Evolutionary conservation across 2,113 vertebrate genomes (phyloP).

Genomic region (Lepus europaeus): DNA sequence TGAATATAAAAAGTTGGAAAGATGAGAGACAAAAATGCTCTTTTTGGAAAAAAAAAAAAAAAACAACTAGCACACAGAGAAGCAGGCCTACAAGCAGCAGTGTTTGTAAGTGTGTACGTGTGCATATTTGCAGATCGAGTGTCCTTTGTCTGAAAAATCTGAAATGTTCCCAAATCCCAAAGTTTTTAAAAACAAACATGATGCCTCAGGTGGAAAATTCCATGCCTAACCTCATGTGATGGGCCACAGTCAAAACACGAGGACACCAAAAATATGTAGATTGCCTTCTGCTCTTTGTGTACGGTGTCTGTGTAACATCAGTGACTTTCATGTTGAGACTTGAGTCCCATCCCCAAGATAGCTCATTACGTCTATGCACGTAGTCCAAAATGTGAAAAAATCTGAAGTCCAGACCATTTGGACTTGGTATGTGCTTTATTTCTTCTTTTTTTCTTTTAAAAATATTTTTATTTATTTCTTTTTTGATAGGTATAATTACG

Average conservation of each 20-base stretch:
- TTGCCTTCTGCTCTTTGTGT: background rate
- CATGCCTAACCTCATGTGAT: no score
- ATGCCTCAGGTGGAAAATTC: background rate
- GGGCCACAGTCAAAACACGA: background rate
- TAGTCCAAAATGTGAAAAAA: background rate
- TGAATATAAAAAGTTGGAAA: slow-evolving; percentile 24
- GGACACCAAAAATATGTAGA: background rate
- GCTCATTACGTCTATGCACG: background rate
- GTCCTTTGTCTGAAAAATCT: background rate
- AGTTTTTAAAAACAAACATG: background rate
- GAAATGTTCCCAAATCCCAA: background rate
- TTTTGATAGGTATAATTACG: no score
- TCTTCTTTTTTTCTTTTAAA: background rate
- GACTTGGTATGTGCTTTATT: background rate
- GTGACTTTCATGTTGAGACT: background rate
- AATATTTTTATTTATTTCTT: no score
- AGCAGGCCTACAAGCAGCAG: background rate
- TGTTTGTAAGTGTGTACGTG: background rate
- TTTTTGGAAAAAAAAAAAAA: no score
- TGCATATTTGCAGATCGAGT: background rate
- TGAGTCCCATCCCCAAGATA: background rate
- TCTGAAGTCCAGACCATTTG: background rate
- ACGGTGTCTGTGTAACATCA: background rate
- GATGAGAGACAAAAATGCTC: slow-evolving; percentile 17
- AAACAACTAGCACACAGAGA: background rate